phyloP scores from a whole-genome alignment of 2,797 vertebrate species.

The Melanitta fusca region DNA sequence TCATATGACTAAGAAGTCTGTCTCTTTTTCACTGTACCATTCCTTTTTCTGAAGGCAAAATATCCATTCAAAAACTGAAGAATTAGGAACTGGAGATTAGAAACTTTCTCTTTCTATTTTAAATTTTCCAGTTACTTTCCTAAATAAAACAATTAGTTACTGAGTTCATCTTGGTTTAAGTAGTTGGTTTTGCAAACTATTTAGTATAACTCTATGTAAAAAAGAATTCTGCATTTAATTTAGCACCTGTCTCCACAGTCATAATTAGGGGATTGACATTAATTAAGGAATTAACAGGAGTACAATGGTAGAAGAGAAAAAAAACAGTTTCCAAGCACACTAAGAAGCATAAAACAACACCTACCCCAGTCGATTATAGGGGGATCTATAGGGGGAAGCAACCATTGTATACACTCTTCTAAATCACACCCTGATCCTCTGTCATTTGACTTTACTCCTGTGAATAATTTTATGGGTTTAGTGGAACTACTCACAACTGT shows the following conservation, averaged over 20 bases:
- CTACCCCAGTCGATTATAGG: neutral
- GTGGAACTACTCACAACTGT: slow-evolving; percentile 29
- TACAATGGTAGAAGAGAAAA: neutral
- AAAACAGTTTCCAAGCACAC: neutral
- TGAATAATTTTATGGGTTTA: neutral
- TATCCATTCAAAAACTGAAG: slow-evolving; percentile 44
- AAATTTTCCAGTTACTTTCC: slow-evolving; percentile 12
- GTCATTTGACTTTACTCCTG: neutral
- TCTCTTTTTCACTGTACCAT: slow-evolving; percentile 30
- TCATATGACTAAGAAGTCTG: slow-evolving; percentile 44
- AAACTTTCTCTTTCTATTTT: neutral
- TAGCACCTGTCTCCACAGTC: neutral
- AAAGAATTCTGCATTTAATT: neutral
- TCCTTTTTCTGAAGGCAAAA: slow-evolving; percentile 40
- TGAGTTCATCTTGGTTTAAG: neutral
- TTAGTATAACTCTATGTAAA: neutral
- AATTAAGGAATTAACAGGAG: neutral
- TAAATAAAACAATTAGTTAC: slow-evolving; percentile 31
- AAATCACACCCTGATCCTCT: neutral
- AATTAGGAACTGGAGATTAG: slow-evolving; percentile 43
- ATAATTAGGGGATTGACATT: neutral
- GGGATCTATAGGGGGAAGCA: neutral
- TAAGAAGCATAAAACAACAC: neutral
- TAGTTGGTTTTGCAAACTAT: neutral
- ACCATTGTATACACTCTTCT: neutral